Base-by-base conservation (phyloP, 2,113 vertebrate genomes). In the Platysternon megacephalum region DNA sequence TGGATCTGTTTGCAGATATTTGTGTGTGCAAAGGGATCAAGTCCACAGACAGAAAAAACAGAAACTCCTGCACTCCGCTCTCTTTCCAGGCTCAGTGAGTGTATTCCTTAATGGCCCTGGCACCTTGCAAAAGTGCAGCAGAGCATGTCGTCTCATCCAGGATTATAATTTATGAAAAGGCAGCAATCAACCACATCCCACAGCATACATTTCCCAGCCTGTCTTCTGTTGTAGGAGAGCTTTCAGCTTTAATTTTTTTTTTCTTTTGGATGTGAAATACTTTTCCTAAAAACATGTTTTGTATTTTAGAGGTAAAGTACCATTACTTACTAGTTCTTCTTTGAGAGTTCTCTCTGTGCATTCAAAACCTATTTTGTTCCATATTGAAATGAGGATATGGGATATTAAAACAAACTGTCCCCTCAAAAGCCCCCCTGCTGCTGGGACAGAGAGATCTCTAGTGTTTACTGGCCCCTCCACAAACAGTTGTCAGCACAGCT, bases 301-400 rank as follows among this genome's bases (percentile, higher is more conserved):
- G 24, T 46, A 78, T 46, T 46, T 44, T 44, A 78, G 39, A 44
- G 35, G 42, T 26, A 44, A 76, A 26, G n/a, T 44, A 28, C 11
- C 24, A 12, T 44, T 46, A 46, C 39, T 46, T 29, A 11, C n/a
- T 19, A 44, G 39, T 55, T 44, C 84, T 49, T 80, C 39, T 14
- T 86, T 85, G 61, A 97, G 48, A 92, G 78, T 24, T 65, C 26
- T 55, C 56, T 89, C 83, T 61, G 19, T n/a, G 49, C 8, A 24
- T 79, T 78, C 28, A 87, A 58, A n/a, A 11, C 9, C 55, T 65
- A 2, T 24, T 39, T 53, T 87, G 88, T 12, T 7, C 42, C 85
- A 87, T 24, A 49, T 2, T 79, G 87, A 90, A 97, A 80, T 21
- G 24, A 61, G 6, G 39, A 5, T 84, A 76, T 93, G 49, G 8